Evolutionary conservation across 2,113 vertebrate genomes (phyloP), one percentile per base, ranked within the genome.

Genomic region (Pterophyllum scalare): DNA sequence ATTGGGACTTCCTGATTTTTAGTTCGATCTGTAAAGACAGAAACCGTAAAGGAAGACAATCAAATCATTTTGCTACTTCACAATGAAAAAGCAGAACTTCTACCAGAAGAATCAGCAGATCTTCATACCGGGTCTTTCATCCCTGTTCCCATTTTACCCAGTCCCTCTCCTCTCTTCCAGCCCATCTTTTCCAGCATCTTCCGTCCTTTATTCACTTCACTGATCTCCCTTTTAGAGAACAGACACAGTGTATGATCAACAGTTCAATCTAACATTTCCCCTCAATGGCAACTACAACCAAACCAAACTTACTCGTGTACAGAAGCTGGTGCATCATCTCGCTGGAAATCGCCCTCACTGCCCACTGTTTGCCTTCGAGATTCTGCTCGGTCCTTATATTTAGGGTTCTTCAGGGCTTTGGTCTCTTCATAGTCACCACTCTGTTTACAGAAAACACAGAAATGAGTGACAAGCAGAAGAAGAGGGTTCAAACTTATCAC

Each of bases 101-200:
- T 52, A 74, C 8, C 15, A 49, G 13, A 31, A 13, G 1, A 62
- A 64, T 35, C 10, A 52, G 8, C 7, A 17, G 46, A 49, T 35
- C 0, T 12, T 75, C 96, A 91, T 96, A 99, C 98, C 79, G 98
- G 98, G 83, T 95, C 95, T 78, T 96, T 99, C 93, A 97, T 98
- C 60, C 98, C 98, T 17, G 95, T 90, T 54, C 98, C 96, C 43
- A 96, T 97, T 94, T 97, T 99, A 20, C 98, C 98, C 26, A 99
- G 95, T 4, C 98, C 98, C 78, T 99, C 97, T 74, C 98, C 98
- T 83, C 97, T 98, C 79, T 97, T 99, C 98, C 98, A 99, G 74
- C 98, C 98, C 98, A 99, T 99, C 90, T 98, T 98, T 90, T 99
- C 97, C 94, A 99, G 58, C 97, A 99, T 98, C 94, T 98, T 97